phyloP scores from a whole-genome alignment of 2,797 vertebrate species.

The Anguilla obscura region DNA sequence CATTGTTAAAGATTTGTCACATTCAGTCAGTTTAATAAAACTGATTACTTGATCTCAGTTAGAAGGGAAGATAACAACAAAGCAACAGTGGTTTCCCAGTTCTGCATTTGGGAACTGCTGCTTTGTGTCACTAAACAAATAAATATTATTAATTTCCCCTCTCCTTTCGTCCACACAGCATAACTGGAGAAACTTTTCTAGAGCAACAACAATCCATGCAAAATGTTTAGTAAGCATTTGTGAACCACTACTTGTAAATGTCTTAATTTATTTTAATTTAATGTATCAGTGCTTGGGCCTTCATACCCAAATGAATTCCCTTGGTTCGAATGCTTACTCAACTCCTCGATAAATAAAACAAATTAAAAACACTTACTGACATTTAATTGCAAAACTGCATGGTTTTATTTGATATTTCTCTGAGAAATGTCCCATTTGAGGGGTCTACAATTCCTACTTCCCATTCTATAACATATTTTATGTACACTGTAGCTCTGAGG shows the following conservation, averaged over 20 bases:
- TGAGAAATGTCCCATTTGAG: neutral
- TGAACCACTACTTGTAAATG: neutral
- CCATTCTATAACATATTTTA: too few relatives aligned
- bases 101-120: neutral
- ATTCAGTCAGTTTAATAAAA: neutral
- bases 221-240: neutral
- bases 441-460: too few relatives aligned
- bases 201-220: neutral
- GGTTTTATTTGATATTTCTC: neutral
- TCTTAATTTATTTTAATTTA: neutral
- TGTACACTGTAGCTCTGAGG: too few relatives aligned
- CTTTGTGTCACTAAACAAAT: neutral
- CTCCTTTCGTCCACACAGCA: neutral
- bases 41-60: slow-evolving; percentile 2
- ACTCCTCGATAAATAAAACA: neutral
- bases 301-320: neutral
- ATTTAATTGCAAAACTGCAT: neutral
- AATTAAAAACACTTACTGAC: neutral
- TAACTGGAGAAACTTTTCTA: neutral
- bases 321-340: neutral
- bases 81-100: neutral
- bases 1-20: neutral
- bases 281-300: neutral
- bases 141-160: neutral
- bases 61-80: neutral